Base-by-base conservation (phyloP, 1,140 invertebrate species). In the Ips nitidus region DNA sequence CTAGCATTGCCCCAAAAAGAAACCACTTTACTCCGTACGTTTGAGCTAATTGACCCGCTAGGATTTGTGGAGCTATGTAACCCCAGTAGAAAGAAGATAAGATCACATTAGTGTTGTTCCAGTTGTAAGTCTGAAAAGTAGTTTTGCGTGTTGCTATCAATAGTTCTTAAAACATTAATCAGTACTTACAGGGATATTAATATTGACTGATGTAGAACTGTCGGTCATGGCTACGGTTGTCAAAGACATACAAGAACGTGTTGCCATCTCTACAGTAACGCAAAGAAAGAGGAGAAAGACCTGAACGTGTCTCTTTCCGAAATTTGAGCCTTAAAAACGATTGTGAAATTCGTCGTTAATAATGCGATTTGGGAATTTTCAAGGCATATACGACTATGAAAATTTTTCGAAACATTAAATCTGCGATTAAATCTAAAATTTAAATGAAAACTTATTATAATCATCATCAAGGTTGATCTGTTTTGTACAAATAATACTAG, bases 31-130 rank as follows among this genome's bases (percentile, higher is more conserved):
- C 83, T 6, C 90, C 90, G 60, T 85, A 87, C 6, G 80, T 83
- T 65, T 89, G 84, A 1, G 86, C 86, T 0, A 92, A 70, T 71
- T 88, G 85, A 1, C 91, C 91, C 0, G 87, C 90, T 0, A 90
- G 87, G 2, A 94, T 83, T 79, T 80, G 79, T 3, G 86, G 82
- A 0, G 82, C 56, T 1, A 85, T 80, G 67, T 86, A 86, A 6
- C 84, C 84, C 85, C 85, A 88, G 72, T 90, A 91, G 70, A 91
- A 91, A 1, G 89, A 86, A n/a, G 85, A 86, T 2, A 90, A 75
- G 41, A 88, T 83, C 1, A 85, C 52, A 8, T 84, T 84, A 74
- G 86, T 78, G 8, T 22, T 81, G 52, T 68, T 80, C 75, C 88
- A 88, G 38, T 77, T 53, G 57, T 73, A 77, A 1, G 71, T 75